Percentiles rank a stretch among this genome's conserved stretches.
Evolutionary conservation across 2,113 vertebrate species (phyloP).

Genomic region (Elephantulus edwardii): DNA sequence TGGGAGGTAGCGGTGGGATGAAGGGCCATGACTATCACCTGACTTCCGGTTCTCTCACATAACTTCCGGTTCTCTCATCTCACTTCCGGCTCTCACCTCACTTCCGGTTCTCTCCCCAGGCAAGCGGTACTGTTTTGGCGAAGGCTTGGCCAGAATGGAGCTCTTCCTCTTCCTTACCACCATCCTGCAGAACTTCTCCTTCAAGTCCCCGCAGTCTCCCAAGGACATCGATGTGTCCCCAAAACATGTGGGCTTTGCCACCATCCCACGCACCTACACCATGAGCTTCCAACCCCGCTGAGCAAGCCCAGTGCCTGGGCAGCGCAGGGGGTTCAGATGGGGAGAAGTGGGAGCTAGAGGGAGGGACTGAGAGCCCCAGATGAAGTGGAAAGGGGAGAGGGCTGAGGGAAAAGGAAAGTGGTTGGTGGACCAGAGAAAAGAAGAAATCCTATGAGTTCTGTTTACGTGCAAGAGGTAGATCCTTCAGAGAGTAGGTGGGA

Average conservation of each 20-base stretch:
- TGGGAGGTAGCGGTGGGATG: fast-evolving
- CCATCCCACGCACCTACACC: conserved; percentile 54
- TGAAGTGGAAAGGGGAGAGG: fast-evolving
- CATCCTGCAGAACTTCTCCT: conserved; percentile 74
- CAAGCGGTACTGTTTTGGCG: conserved; percentile 74
- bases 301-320: fast-evolving
- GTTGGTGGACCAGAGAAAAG: fast-evolving
- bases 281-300: conserved; percentile 61
- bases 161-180: conserved; percentile 74
- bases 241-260: conserved; percentile 51
- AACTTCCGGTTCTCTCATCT: too few species aligned
- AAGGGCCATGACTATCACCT: not conserved
- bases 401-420: too few species aligned
- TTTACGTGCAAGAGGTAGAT: not conserved
- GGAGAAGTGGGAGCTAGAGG: not conserved
- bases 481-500: not conserved
- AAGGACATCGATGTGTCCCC: conserved; percentile 63
- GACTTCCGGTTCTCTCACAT: not conserved
- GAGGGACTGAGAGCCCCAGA: fast-evolving
- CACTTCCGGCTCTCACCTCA: too few species aligned
- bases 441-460: not conserved
- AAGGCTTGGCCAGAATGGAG: conserved; percentile 75
- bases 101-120: too few species aligned
- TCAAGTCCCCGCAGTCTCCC: conserved; percentile 32
- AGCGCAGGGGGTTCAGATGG: not conserved